Base-by-base conservation (phyloP, 2,888 invertebrate genomes). In the Eilema griseolum region DNA sequence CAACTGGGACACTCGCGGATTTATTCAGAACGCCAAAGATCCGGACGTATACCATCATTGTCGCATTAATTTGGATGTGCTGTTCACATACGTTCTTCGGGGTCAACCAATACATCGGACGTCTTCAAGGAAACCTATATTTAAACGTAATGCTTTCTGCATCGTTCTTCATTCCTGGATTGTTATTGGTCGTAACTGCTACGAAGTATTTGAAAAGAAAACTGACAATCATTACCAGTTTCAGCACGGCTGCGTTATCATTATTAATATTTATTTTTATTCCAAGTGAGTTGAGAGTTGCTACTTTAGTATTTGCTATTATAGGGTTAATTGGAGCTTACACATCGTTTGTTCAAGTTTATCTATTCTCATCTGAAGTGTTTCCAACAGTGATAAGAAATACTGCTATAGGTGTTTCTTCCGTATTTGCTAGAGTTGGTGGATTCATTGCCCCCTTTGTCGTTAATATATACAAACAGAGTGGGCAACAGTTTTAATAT, bases 41-140 rank as follows among this genome's bases (percentile, higher is more conserved):
- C 87, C 94, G 97, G 74, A 83, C 93, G 20, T 97, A 97, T 85
- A 97, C 97, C 0, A 85, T 97, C 3, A 96, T 96, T 64, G 96
- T 97, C 81, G 96, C 96, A 72, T 96, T 97, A 73, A 96, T 97
- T 79, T 98, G 98, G 98, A 93, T 97, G 74, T 97, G 97, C 8
- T 97, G 97, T 70, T 97, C 98, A 8, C 96, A 98, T 88, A 97
- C 97, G 65, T 98, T 97, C 89, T 99, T 98, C 83, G 98, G 98
- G 0, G 95, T 98, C 57, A 97, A 97, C 28, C 97, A 98, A 85
- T 98, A 97, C 86, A 97, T 98, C 66, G 97, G 97, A 0, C 96
- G 97, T 73, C 92, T 98, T 23, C 97, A 97, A 68, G 98, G 98
- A 4, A 96, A 98, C 84, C 96, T 98, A 67, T 98, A 98, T 86